Conservation (phyloP, 2,888 invertebrate species). For the Tiphia femorata region DNA sequence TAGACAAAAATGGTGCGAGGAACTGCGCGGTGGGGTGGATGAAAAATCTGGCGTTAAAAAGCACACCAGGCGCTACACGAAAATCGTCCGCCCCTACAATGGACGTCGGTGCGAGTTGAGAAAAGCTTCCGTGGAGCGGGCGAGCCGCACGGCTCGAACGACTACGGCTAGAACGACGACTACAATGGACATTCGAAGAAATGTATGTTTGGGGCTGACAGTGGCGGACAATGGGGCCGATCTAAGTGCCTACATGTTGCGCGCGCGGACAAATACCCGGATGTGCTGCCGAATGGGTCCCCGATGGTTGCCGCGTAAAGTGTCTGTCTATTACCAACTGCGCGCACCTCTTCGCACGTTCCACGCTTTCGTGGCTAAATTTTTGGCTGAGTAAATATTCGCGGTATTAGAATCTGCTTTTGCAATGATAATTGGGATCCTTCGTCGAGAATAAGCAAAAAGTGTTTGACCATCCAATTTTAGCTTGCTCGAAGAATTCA, state of each 20-base stretch:
- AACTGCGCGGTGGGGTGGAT: too few relatives aligned
- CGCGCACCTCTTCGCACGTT: too few relatives aligned
- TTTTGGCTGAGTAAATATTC: too few relatives aligned
- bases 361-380: too few relatives aligned
- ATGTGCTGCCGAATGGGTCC: conserved; percentile 49
- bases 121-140: conserved; percentile 45
- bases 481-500: too few relatives aligned
- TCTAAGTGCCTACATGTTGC: conserved; percentile 56
- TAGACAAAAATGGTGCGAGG: too few relatives aligned
- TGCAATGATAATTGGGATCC: too few relatives aligned
- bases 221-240: conserved; percentile 49
- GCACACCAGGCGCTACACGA: conserved; percentile 31
- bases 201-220: conserved; percentile 48
- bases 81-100: conserved; percentile 20
- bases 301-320: conserved; percentile 26
- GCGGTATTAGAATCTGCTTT: too few relatives aligned
- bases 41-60: conserved; percentile 45
- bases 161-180: too few relatives aligned
- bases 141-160: conserved; percentile 17
- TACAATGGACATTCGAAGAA: conserved; percentile 53
- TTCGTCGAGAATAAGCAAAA: too few relatives aligned
- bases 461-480: too few relatives aligned
- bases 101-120: conserved; percentile 25
- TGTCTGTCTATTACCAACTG: conserved; percentile 13
- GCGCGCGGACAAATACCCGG: conserved; percentile 52